phyloP scores from a whole-genome alignment of 2,113 vertebrate genomes.

The Channa maculata region DNA sequence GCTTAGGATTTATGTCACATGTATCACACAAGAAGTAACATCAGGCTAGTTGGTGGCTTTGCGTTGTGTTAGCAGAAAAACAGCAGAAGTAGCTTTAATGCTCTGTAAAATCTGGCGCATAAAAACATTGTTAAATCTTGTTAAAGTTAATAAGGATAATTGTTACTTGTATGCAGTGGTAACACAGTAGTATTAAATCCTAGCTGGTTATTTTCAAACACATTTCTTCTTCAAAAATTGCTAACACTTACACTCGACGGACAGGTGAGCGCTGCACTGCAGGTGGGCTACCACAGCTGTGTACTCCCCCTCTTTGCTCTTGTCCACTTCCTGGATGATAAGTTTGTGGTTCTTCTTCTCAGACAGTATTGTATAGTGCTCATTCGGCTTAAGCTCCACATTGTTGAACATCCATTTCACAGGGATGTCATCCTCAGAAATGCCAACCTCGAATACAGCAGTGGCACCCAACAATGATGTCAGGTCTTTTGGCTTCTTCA shows the following conservation, averaged over 20 bases:
- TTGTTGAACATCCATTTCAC: conserved; percentile 95
- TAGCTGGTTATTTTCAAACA: not conserved
- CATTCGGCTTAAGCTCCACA: conserved; percentile 86
- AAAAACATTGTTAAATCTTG: no score
- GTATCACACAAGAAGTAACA: no score
- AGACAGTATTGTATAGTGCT: conserved; percentile 88
- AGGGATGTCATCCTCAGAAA: conserved; percentile 94
- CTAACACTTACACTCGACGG: conserved; percentile 90
- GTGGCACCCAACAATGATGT: conserved; percentile 91
- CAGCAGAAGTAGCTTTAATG: no score
- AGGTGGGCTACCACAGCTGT: conserved; percentile 90
- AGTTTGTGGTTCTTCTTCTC: conserved; percentile 96
- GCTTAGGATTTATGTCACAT: no score
- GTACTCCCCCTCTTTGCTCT: conserved; percentile 89
- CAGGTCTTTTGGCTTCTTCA: conserved; percentile 97
- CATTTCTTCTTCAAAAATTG: not conserved
- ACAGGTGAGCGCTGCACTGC: conserved; percentile 89
- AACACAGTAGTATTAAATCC: no score
- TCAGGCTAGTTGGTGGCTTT: no score
- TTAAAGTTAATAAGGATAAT: no score
- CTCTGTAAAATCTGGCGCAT: no score
- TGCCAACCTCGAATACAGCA: conserved; percentile 91
- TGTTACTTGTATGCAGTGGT: no score
- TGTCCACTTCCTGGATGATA: conserved; percentile 88
- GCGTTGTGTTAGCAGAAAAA: no score